Percentiles rank a stretch among this genome's conserved stretches.
Evolutionary conservation across 1,140 invertebrate species (phyloP).

Genomic region (Campoletis sonorensis): DNA sequence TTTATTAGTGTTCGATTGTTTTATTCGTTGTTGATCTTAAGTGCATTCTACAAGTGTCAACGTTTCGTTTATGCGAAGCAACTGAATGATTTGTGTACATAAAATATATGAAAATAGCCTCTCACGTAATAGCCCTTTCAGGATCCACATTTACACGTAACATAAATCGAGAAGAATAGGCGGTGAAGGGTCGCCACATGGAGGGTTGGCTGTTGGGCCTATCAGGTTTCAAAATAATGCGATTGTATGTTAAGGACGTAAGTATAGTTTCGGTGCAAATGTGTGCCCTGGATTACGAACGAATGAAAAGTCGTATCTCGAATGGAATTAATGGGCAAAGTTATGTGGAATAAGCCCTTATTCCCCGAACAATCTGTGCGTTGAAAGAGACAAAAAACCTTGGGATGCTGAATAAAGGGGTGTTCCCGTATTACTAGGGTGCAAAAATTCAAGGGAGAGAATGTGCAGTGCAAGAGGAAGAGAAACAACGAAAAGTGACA

Average conservation of each 20-base stretch:
- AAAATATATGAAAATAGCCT: too few species aligned
- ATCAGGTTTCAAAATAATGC: constrained; percentile 6
- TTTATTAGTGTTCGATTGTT: too few species aligned
- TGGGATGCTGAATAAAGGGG: neutral
- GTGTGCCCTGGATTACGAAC: too few species aligned
- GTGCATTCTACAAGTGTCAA: neutral
- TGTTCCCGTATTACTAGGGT: constrained; percentile 6
- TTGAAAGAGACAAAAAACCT: neutral
- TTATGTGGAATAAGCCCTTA: neutral
- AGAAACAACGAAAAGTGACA: neutral
- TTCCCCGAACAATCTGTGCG: neutral
- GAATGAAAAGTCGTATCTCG: neutral
- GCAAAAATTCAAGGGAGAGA: constrained; percentile 29
- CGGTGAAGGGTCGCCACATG: neutral
- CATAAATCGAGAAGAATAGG: constrained; percentile 41
- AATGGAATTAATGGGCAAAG: neutral
- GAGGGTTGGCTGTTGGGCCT: neutral
- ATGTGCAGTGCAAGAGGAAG: neutral
- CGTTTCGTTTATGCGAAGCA: constrained; percentile 18
- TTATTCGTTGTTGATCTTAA: too few species aligned
- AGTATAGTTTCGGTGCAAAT: constrained; percentile 8
- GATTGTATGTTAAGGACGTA: constrained; percentile 21
- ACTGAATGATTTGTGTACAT: too few species aligned
- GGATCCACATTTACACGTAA: neutral
- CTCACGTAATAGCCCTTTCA: too few species aligned